Evolutionary conservation across 2,888 invertebrate species (phyloP), one percentile per base, ranked within the genome.

Genomic region (Noctuana brunneofusca): DNA sequence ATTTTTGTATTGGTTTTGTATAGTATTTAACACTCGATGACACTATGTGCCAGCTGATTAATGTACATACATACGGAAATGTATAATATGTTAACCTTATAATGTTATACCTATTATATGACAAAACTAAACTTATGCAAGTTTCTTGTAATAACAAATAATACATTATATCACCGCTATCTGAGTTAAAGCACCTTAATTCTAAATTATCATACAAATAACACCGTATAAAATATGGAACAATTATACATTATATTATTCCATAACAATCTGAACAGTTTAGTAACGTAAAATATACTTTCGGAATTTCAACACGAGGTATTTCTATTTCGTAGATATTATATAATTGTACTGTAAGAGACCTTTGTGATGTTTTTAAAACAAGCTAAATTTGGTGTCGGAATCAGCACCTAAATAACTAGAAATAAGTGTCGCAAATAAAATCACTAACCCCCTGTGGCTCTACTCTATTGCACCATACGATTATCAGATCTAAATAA

Each of bases 241-340:
- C 30, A 48, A 20, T 43, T 18, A 43, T 22, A 22, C n/a, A 14
- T 63, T 66, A 68, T 16, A 12, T 30, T 43, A 54, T 77, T 72
- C 79, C 71, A 74, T 76, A 76, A 80, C 79, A 81, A 84, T 81
- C 75, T 86, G 79, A 83, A 82, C 83, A 85, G 65, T 68, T 83
- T 74, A 83, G 76, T 83, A 83, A 84, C 85, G 83, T 84, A 84
- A 80, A 82, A 80, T 80, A 81, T 86, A 83, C 75, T 82, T 80
- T 84, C 81, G 84, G 86, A 88, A 84, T 86, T 82, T 84, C 71
- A 88, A 87, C 84, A 84, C 80, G 89, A 88, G 88, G 87, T 90
- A 89, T 80, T 69, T 66, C 79, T 71, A 56, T 80, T 72, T 58
- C 49, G 22, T 58, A 49, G 35, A 16, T 73, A 71, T 76, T 86